Evolutionary conservation across 2,113 vertebrate genomes (phyloP).

Genomic region (Cottus gobio): DNA sequence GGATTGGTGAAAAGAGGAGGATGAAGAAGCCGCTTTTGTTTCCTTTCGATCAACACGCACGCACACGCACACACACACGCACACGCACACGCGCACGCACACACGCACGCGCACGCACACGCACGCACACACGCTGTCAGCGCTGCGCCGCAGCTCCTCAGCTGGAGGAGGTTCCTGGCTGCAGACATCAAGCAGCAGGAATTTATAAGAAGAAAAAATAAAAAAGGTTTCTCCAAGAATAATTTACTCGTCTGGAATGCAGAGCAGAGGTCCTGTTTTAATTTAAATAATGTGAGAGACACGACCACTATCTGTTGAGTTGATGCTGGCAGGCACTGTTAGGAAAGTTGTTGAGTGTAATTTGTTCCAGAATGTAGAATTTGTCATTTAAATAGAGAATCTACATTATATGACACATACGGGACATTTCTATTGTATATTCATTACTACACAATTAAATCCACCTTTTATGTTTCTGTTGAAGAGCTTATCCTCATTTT

Average conservation of each 20-base stretch:
- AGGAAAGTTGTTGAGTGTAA: conserved; percentile 8
- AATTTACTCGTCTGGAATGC: conserved; percentile 16
- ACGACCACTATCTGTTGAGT: background rate
- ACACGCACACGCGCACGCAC: too few relatives aligned
- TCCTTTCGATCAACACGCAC: conserved; percentile 6
- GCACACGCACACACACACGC: too few relatives aligned
- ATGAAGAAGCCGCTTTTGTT: conserved; percentile 11
- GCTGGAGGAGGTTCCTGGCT: conserved; percentile 36
- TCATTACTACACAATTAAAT: background rate
- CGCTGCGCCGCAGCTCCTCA: conserved; percentile 29
- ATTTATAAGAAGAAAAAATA: conserved; percentile 11
- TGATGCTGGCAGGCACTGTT: background rate
- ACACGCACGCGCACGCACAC: too few relatives aligned
- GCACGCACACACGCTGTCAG: too few relatives aligned
- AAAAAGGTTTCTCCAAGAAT: conserved; percentile 18
- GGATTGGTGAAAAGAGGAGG: background rate
- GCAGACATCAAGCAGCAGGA: conserved; percentile 36
- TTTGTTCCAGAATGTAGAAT: background rate
- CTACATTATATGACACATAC: background rate
- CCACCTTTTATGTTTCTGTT: background rate
- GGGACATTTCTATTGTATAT: background rate
- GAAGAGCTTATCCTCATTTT: background rate
- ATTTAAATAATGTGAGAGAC: conserved; percentile 12
- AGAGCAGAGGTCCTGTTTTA: conserved; percentile 30
- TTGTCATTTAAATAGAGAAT: background rate